Percentiles rank a stretch among this genome's conserved stretches.
Conservation (phyloP, 2,888 invertebrate genomes). For the Dolichomitus sp. region DNA sequence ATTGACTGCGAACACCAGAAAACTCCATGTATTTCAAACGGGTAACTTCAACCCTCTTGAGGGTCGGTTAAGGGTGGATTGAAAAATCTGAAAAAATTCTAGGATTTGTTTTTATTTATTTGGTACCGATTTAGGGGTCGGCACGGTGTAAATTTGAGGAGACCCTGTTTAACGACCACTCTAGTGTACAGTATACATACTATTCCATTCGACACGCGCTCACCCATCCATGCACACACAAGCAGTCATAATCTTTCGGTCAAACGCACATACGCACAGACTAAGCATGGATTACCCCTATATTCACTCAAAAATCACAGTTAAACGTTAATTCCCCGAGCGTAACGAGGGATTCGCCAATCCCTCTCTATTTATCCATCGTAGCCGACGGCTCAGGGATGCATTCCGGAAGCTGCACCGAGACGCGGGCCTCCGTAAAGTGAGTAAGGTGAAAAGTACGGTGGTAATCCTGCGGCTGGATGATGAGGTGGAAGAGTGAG, state of each 20-base stretch:
- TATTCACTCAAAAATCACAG: constrained; percentile 75
- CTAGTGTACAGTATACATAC: constrained; percentile 19
- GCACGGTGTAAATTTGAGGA: no score
- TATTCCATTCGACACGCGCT: constrained; percentile 22
- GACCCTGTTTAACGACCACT: no score
- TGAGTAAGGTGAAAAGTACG: constrained; percentile 96
- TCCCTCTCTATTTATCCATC: constrained; percentile 36
- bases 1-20: no score
- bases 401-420: constrained; percentile 93
- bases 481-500: constrained; percentile 90
- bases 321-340: constrained; percentile 70
- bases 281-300: constrained; percentile 6
- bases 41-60: no score
- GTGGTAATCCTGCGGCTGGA: constrained; percentile 90
- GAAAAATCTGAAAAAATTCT: no score
- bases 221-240: constrained; percentile 11
- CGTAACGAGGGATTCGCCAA: constrained; percentile 28
- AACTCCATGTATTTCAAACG: no score
- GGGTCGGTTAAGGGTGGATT: no score
- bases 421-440: constrained; percentile 93
- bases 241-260: constrained; percentile 6
- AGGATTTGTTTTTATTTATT: no score
- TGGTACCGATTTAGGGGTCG: no score
- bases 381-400: constrained; percentile 88
- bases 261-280: constrained; percentile 1